Base-by-base conservation (phyloP, 2,888 invertebrate species). In the Chymomyza caudatula region DNA sequence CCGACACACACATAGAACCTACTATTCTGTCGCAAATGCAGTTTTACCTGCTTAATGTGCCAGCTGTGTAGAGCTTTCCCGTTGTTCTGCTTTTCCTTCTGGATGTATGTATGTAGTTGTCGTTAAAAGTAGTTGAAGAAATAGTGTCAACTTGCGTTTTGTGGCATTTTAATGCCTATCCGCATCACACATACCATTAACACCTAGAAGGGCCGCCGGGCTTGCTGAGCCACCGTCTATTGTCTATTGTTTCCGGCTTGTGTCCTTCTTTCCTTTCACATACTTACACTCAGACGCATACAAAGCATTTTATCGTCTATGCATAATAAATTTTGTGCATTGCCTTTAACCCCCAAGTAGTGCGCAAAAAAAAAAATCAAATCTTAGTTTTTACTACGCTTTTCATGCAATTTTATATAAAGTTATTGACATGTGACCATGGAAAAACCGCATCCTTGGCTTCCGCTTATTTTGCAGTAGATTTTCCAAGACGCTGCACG, bases 301-400 rank as follows among this genome's bases (percentile, higher is more conserved):
- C 82, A 82, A 82, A 82, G 80, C 79, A 78, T 74, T 82, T 82
- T 85, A 82, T 82, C 80, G 82, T 78, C 85, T 82, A 83, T 82
- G 85, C 82, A 82, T 82, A 82, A 85, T 82, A 82, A 80, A 85
- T 82, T 82, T 75, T 63, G 72, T 71, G 17, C 23, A 44, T 19
- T 54, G 53, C 23, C 4, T 55, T 19, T 57, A 22, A 23, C 22
- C 57, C 20, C 23, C 13, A 23, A 42, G 15, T 47, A 23, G 57
- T 65, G 37, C 53, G 57, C n/a, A 25, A 49, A 60, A 60, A 63
- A 60, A 65, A 68, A 58, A 69, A 63, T 61, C 52, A 60, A 71
- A 53, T 55, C 43, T 23, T 55, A 15, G 57, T 57, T 25, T 58
- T 47, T 47, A 6, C 51, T 44, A 19, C 67, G 52, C 57, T 69